Conservation (phyloP, 2,888 invertebrate species). For the Drosophila nigritarsus region DNA sequence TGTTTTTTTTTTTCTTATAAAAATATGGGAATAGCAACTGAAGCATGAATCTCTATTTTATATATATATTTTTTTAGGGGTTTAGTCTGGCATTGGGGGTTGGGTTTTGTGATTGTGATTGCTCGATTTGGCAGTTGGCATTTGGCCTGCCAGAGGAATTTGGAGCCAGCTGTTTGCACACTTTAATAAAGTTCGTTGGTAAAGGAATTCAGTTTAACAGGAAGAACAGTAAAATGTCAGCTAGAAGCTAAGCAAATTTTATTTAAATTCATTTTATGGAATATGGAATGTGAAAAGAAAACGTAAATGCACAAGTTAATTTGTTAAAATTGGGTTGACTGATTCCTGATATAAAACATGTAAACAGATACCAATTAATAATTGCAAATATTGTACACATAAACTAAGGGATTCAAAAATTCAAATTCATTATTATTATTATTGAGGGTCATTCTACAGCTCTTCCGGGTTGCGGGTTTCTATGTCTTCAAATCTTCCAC, state of each 20-base stretch:
- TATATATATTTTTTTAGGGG: constrained; percentile 5
- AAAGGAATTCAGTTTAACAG: background rate
- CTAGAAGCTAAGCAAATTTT: background rate
- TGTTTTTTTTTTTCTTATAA: constrained; percentile 49
- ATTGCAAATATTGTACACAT: background rate
- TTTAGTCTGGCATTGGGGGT: background rate
- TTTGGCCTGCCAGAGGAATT: background rate
- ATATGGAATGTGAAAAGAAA: background rate
- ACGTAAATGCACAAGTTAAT: background rate
- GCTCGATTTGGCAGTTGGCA: constrained; percentile 39
- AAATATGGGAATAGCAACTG: constrained; percentile 34
- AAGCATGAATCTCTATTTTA: constrained; percentile 32
- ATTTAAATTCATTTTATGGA: background rate
- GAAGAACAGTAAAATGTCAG: background rate
- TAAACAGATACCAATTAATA: background rate
- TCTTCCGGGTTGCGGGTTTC: no score
- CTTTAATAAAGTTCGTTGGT: constrained; percentile 26
- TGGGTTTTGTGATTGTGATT: constrained; percentile 28
- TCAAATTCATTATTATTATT: no score
- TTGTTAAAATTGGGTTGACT: background rate
- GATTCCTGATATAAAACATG: background rate
- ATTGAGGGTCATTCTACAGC: no score
- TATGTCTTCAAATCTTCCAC: constrained; percentile 86
- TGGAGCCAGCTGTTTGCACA: constrained; percentile 46
- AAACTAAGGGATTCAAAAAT: no score